Evolutionary conservation across 2,888 invertebrate genomes (phyloP).

Genomic region (Zaprionus obscuricornis): DNA sequence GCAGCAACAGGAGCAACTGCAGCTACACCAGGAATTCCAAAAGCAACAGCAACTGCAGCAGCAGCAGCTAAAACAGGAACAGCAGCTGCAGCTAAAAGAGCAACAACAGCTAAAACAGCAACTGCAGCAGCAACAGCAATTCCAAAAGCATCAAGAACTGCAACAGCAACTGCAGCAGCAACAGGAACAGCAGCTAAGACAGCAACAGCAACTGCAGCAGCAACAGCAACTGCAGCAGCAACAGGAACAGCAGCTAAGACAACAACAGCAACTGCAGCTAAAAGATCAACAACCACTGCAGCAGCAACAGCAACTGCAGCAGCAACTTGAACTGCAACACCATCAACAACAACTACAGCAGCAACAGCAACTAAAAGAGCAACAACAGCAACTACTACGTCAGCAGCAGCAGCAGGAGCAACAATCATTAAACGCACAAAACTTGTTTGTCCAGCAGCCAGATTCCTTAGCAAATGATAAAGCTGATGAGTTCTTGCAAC

Average conservation of each 20-base stretch:
- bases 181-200: too few relatives aligned
- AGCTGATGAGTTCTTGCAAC: constrained; percentile 25
- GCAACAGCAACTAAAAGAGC: neutral
- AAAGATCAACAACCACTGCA: neutral
- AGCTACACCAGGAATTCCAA: too few relatives aligned
- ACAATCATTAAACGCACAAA: too few relatives aligned
- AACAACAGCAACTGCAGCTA: neutral
- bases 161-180: neutral
- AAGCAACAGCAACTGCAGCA: neutral
- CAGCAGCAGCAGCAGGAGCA: too few relatives aligned
- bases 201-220: too few relatives aligned
- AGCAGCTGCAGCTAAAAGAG: too few relatives aligned
- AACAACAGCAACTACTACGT: neutral
- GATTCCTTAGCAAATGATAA: too few relatives aligned
- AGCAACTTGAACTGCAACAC: neutral
- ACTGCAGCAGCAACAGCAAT: neutral
- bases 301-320: neutral
- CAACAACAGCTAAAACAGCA: too few relatives aligned
- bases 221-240: too few relatives aligned
- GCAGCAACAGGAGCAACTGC: too few relatives aligned
- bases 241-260: neutral
- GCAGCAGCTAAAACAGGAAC: neutral
- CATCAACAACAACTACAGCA: neutral
- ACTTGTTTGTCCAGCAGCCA: too few relatives aligned
- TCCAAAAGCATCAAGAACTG: neutral